Percentiles rank a stretch among this genome's conserved stretches.
Evolutionary conservation across 2,888 invertebrate genomes (phyloP).

Genomic region (Calliphora vomitoria): DNA sequence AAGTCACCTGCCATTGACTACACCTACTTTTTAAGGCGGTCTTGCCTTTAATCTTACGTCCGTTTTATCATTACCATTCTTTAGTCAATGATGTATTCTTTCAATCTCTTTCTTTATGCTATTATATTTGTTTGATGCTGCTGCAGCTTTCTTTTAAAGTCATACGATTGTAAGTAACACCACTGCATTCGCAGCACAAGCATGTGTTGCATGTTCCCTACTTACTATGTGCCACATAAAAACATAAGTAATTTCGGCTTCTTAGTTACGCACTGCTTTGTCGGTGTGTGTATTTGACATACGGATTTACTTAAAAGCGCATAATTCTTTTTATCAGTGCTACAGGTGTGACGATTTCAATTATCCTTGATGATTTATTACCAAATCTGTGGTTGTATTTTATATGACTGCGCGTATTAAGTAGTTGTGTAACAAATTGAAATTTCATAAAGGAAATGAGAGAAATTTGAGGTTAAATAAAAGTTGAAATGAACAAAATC

Average conservation of each 20-base stretch:
- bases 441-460: constrained; percentile 38
- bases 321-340: constrained; percentile 42
- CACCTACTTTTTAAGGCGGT: constrained; percentile 67
- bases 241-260: constrained; percentile 50
- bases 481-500: too few species aligned
- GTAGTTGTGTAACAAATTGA: constrained; percentile 34
- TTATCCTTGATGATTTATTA: constrained; percentile 67
- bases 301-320: constrained; percentile 40
- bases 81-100: neutral
- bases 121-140: neutral
- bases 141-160: constrained; percentile 8
- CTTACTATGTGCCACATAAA: constrained; percentile 38
- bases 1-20: constrained; percentile 68
- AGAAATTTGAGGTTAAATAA: too few species aligned
- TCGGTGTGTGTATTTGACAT: constrained; percentile 43
- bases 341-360: constrained; percentile 70
- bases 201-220: constrained; percentile 38
- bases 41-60: constrained; percentile 64
- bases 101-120: neutral
- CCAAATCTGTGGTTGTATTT: constrained; percentile 11
- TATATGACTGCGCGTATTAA: neutral
- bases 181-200: neutral
- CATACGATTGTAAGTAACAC: neutral
- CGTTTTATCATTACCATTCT: constrained; percentile 43
- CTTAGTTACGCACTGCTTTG: constrained; percentile 69